phyloP scores from a whole-genome alignment of 2,797 vertebrate genomes.

The Oryzias dopingdopingensis region DNA sequence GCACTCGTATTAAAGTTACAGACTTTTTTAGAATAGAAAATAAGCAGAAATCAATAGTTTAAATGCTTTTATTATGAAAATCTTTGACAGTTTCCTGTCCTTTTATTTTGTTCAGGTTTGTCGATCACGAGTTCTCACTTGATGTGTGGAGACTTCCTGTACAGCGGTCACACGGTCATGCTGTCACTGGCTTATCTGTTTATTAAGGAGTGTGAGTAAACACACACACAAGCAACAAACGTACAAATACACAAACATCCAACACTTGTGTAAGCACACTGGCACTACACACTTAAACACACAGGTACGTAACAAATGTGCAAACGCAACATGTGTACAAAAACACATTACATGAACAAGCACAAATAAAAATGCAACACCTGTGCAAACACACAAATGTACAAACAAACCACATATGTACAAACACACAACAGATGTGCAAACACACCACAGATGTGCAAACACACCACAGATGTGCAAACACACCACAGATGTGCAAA shows the following conservation, averaged over 20 bases:
- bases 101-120: slow-evolving; percentile 68
- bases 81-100: too few relatives aligned
- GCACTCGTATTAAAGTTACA: too few relatives aligned
- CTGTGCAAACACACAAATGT: too few relatives aligned
- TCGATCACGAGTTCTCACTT: slow-evolving; percentile 93
- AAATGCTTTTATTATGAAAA: too few relatives aligned
- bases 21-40: too few relatives aligned
- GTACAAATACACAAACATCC: neutral
- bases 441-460: neutral
- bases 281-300: too few relatives aligned
- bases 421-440: neutral
- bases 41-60: too few relatives aligned
- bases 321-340: too few relatives aligned
- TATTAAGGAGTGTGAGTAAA: slow-evolving; percentile 93
- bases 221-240: too few relatives aligned
- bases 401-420: neutral
- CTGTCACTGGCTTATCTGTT: slow-evolving; percentile 91
- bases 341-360: too few relatives aligned
- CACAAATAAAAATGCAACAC: too few relatives aligned
- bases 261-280: neutral
- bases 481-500: neutral
- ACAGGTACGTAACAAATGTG: too few relatives aligned
- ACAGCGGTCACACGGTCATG: slow-evolving; percentile 93
- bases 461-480: neutral
- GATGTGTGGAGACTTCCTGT: slow-evolving; percentile 94